Base-by-base conservation (phyloP, 2,888 invertebrate species). In the Acrobasis suavella region DNA sequence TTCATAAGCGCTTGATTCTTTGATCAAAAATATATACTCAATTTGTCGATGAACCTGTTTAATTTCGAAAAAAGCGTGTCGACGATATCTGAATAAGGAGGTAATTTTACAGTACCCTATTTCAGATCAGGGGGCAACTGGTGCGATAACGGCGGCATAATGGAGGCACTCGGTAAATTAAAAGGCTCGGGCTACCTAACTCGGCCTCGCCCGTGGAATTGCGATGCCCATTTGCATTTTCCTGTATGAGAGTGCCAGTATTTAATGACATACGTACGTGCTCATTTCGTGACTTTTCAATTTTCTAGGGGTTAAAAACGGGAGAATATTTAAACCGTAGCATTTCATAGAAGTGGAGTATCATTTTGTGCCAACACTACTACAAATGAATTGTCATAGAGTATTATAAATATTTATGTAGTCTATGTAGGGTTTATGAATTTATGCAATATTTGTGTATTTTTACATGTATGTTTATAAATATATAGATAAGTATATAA, bases 101-200 rank as follows among this genome's bases (percentile, higher is more conserved):
- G 80, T 78, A 80, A 81, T 85, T 83, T 81, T 74, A 76, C 73
- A 82, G 75, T 71, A 76, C 78, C 82, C 81, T 80, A 81, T 81
- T 84, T 81, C 71, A 81, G 85, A 85, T 84, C 79, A 81, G 76
- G 74, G 77, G 77, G 77, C 80, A 74, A 76, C 76, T 75, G 80
- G 75, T 68, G 70, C 80, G 86, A 86, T 86, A 86, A 83, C 76
- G 80, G 72, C 70, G 72, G 79, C 46, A 17, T 82, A 86, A 85
- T 83, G 78, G 81, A 76, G 77, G 78, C 82, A 81, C 83, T 86
- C 77, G 78, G 82, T 84, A 84, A 86, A 88, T 88, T 86, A 88
- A 89, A 87, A 87, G 84, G 79, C 81, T 81, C 75, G 76, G 76
- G 71, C 74, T 72, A 77, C 78, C 77, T 72, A 77, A 79, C 77